A percentile compares a stretch with the other conserved stretches of the same genome.
These are phyloP conservation scores for Volucella inanis DNA, from an alignment of 2,888 invertebrate genomes.

Conservation along the genomic window DNA sequence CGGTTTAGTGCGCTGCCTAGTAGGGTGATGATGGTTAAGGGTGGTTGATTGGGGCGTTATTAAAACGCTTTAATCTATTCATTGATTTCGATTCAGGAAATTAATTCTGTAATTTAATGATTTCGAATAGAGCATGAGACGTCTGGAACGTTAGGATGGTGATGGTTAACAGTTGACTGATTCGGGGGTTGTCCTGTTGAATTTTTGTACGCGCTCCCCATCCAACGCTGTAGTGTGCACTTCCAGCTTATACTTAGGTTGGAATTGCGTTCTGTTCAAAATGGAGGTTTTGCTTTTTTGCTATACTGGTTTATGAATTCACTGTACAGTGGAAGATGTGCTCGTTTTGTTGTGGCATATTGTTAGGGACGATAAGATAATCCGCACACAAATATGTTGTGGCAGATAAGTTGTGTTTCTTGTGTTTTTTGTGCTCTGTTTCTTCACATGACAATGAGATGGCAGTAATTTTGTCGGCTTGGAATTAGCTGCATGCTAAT, in stretches of 20 bases:
- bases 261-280: not conserved
- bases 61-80: conserved; percentile 68
- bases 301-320: not conserved
- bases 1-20: conserved; percentile 18
- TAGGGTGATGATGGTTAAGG: not conserved
- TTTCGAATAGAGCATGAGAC: conserved; percentile 28
- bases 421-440: not conserved
- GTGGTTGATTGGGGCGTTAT: conserved; percentile 37
- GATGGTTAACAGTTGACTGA: conserved; percentile 62
- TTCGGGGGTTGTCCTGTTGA: conserved; percentile 44
- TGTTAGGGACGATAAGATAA: conserved; percentile 57
- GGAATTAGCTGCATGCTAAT: no score
- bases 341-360: conserved; percentile 44
- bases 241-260: conserved; percentile 17
- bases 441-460: conserved; percentile 14
- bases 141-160: not conserved
- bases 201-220: conserved; percentile 15
- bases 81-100: conserved; percentile 66
- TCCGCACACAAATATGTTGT: conserved; percentile 16
- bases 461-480: conserved; percentile 2
- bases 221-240: not conserved
- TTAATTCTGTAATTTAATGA: conserved; percentile 67
- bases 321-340: not conserved
- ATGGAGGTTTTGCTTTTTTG: conserved; percentile 1
- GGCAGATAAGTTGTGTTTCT: conserved; percentile 12